Base-by-base conservation (phyloP, 2,113 vertebrate genomes). In the Harpagus bidentatus region DNA sequence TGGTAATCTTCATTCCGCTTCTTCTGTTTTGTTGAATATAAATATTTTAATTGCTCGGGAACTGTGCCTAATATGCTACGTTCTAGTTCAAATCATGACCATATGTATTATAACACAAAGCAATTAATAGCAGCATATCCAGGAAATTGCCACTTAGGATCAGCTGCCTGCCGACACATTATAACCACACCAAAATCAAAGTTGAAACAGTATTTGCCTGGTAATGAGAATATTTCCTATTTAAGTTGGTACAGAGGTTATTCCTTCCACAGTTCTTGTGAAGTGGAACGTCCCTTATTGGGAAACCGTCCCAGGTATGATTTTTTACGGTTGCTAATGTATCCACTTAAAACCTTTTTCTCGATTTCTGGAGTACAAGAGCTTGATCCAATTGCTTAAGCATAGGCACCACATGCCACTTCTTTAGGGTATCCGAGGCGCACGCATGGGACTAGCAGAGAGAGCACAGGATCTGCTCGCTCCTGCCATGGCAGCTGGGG, bases 391-490 rank as follows among this genome's bases (percentile, higher is more conserved):
- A 40, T 14, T 31, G 31, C n/a, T 52, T 20, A 42, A 31, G 47
- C 62, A 47, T 3, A 10, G 40, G 15, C 25, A 72, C 19, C 56
- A 16, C 4, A 1, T 13, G 29, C 5, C 40, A n/a, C 7, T 63
- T 28, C 48, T 48, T 18, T 10, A n/a, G 36, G 43, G n/a, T 14
- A 8, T 9, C 34, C 16, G n/a, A 6, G 40, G 32, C 4, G 3
- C 1, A 3, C 10, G 3, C 34, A 3, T 26, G 10, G 50, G 42
- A 31, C 21, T 2, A 5, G 62, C 28, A 32, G 36, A 32, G 1
- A 34, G 28, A 28, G 16, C 16, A 5, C 38, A 3, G 38, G 42
- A 48, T n/a, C 50, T 36, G 50, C 19, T 31, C 8, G 3, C n/a
- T 42, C 19, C 67, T 25, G 31, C 58, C 67, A 2, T 1, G 12